Percentiles rank a stretch among this genome's conserved stretches.
These are phyloP conservation scores for Orchestes rusci DNA, from an alignment of 2,888 invertebrate genomes.

Conservation along the genomic window DNA sequence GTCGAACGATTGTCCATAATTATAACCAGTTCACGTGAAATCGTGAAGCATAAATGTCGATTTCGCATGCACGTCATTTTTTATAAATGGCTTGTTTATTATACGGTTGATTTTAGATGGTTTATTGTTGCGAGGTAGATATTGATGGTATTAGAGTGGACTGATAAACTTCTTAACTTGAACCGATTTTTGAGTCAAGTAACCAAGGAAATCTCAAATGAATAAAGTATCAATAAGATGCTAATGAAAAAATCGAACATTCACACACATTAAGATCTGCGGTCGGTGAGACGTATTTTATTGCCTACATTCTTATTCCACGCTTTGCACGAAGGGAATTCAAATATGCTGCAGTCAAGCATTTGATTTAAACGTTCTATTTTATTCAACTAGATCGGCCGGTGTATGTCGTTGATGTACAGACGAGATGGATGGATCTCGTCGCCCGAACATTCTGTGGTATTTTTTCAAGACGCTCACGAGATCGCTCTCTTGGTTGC, in stretches of 20 bases:
- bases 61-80: too few relatives aligned
- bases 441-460: conserved; percentile 9
- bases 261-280: conserved; percentile 34
- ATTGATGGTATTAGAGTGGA: too few relatives aligned
- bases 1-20: conserved; percentile 25
- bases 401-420: conserved; percentile 17
- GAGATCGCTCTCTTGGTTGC: conserved; percentile 8
- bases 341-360: conserved; percentile 18
- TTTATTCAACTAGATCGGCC: conserved; percentile 24
- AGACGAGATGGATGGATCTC: conserved; percentile 16
- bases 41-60: conserved; percentile 24
- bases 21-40: conserved; percentile 25
- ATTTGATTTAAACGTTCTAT: conserved; percentile 23
- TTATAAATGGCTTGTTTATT: too few relatives aligned
- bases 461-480: conserved; percentile 7
- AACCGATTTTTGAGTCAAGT: too few relatives aligned
- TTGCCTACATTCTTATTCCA: conserved; percentile 40
- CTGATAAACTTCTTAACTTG: too few relatives aligned
- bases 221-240: too few relatives aligned
- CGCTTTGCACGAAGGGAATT: conserved; percentile 34
- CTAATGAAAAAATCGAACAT: conserved; percentile 35
- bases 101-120: too few relatives aligned
- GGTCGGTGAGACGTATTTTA: conserved; percentile 33
- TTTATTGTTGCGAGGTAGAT: too few relatives aligned
- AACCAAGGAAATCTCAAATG: too few relatives aligned